Conservation (phyloP, 1,140 invertebrate species). For the Dufourea novaeangliae region DNA sequence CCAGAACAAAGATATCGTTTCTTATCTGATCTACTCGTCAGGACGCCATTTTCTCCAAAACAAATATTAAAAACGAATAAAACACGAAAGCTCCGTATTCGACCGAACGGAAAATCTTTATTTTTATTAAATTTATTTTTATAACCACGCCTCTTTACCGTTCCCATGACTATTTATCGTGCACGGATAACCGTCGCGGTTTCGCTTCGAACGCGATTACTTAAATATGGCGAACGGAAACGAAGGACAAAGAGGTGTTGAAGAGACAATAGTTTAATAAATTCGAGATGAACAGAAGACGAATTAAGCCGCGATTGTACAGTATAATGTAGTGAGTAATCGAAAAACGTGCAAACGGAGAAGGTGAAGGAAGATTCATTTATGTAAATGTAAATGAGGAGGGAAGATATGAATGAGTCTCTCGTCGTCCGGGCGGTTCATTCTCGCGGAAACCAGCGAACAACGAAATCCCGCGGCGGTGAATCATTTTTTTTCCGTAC, state of each 20-base stretch:
- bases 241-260: too few species aligned
- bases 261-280: not conserved
- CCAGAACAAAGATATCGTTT: not conserved
- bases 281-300: not conserved
- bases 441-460: not conserved
- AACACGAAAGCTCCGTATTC: not conserved
- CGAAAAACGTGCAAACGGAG: not conserved
- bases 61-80: not conserved
- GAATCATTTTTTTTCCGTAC: constrained; percentile 52
- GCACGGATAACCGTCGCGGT: not conserved
- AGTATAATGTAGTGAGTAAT: not conserved
- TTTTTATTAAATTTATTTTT: not conserved
- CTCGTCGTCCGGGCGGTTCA: not conserved
- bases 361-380: not conserved
- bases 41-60: not conserved
- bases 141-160: not conserved
- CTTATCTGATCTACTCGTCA: not conserved
- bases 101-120: not conserved
- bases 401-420: not conserved
- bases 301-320: not conserved
- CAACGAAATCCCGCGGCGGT: constrained; percentile 26
- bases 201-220: not conserved
- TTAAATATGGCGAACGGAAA: constrained; percentile 15
- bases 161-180: not conserved
- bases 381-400: too few species aligned